phyloP scores from a whole-genome alignment of 2,797 vertebrate genomes.

The Poeciliopsis turneri region DNA sequence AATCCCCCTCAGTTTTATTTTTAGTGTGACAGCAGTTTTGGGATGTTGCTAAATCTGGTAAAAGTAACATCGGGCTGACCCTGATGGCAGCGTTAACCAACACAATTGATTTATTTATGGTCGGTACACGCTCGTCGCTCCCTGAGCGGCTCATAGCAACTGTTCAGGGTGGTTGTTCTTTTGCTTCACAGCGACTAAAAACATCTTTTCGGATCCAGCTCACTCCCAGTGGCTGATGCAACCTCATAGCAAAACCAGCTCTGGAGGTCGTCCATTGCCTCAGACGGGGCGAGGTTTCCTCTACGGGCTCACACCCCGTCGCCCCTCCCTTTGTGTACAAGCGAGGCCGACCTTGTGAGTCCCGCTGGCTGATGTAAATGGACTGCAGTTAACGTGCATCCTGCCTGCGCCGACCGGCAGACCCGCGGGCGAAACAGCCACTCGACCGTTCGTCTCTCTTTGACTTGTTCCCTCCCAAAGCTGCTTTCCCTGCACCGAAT shows the following conservation, averaged over 20 bases:
- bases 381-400: slow-evolving; percentile 70
- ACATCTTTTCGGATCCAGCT: slow-evolving; percentile 38
- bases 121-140: slow-evolving; percentile 26
- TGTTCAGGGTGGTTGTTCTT: slow-evolving; percentile 19
- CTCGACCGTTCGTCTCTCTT: slow-evolving; percentile 15
- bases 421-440: slow-evolving; percentile 49
- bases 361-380: slow-evolving; percentile 68
- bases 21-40: background rate
- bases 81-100: slow-evolving; percentile 22
- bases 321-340: slow-evolving; percentile 38
- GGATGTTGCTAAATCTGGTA: background rate
- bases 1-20: background rate
- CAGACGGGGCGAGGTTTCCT: slow-evolving; percentile 70
- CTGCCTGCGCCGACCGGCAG: slow-evolving; percentile 65
- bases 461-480: slow-evolving; percentile 23
- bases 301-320: slow-evolving; percentile 23
- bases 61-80: slow-evolving; percentile 22
- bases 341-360: slow-evolving; percentile 64
- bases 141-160: slow-evolving; percentile 23
- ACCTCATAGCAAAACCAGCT: slow-evolving; percentile 65
- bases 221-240: slow-evolving; percentile 71
- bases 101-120: slow-evolving; percentile 43
- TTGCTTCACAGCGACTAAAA: slow-evolving; percentile 42
- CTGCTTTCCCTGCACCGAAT: slow-evolving; percentile 14
- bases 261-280: slow-evolving; percentile 62